phyloP scores from a whole-genome alignment of 1,140 invertebrate genomes.

The Euschistus heros region DNA sequence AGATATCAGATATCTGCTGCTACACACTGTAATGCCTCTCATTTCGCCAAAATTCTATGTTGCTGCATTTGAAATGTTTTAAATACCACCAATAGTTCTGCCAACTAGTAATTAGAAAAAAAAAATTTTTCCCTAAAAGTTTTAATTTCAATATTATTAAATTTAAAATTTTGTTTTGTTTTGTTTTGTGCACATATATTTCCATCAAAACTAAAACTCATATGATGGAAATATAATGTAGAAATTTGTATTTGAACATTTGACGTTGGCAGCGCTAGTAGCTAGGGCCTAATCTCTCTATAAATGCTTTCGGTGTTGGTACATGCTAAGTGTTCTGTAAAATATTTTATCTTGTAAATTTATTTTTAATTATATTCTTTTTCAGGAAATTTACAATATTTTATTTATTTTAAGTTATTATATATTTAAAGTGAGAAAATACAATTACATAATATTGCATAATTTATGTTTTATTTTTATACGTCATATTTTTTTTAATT shows the following conservation, averaged over 20 bases:
- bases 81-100: background rate
- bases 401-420: too few species aligned
- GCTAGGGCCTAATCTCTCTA: slow-evolving; percentile 11
- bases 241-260: too few species aligned
- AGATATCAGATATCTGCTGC: background rate
- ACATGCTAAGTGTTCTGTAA: background rate
- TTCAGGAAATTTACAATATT: background rate
- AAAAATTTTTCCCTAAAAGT: too few species aligned
- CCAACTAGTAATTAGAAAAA: background rate
- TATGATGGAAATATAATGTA: background rate
- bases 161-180: too few species aligned
- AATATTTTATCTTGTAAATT: slow-evolving; percentile 5
- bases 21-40: slow-evolving; percentile 4
- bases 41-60: background rate
- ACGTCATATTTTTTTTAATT: too few species aligned
- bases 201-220: background rate
- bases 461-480: too few species aligned
- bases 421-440: too few species aligned
- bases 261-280: background rate
- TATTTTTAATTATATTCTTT: slow-evolving; percentile 3
- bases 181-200: too few species aligned
- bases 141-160: too few species aligned
- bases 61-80: slow-evolving; percentile 2
- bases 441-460: too few species aligned
- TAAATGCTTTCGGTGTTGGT: slow-evolving; percentile 21